Base-by-base conservation (phyloP, 2,797 vertebrate genomes). In the Chloroceryle inda region DNA sequence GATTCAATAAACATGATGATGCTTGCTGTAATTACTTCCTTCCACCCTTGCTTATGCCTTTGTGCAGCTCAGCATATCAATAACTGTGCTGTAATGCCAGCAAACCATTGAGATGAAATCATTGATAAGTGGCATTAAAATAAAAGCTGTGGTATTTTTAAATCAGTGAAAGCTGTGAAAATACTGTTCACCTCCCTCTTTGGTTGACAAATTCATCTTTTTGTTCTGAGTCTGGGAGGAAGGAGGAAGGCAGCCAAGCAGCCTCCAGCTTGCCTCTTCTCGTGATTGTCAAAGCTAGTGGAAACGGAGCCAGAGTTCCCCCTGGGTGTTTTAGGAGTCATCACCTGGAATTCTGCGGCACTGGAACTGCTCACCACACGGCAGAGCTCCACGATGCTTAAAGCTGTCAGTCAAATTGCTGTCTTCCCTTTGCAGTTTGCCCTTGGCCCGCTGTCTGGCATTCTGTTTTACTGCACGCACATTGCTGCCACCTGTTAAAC, bases 281-380 rank as follows among this genome's bases (percentile, higher is more conserved):
- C 44, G 14, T 13, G 3, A 79, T n/a, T 3, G 9, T 85, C 83
- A 71, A 73, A 53, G n/a, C 13, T 75, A 55, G 40, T 38, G 49
- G 52, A 40, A 88, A 37, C 0, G 0, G 68, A 75, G 63, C 58
- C 53, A 73, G 31, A 69, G 16, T 31, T 3, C 13, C 56, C 56
- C 16, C 44, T 21, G 50, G 52, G 50, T 13, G 1, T 52, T 67
- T 66, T 42, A 38, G 76, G 19, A 83, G 52, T 42, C 37, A 24
- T 64, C 85, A 62, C 50, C 52, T 58, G 67, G 42, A 53, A 62
- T 66, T 47, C 26, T n/a, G 73, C 20, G 3, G 20, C 1, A 20
- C 53, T 0, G 0, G 37, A 35, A 55, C 73, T 17, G 26, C 66
- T 50, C 1, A 0, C 13, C 40, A n/a, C 72, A 18, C 66, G 62